Conservation (phyloP, 2,888 invertebrate genomes). For the Empis stercorea region DNA sequence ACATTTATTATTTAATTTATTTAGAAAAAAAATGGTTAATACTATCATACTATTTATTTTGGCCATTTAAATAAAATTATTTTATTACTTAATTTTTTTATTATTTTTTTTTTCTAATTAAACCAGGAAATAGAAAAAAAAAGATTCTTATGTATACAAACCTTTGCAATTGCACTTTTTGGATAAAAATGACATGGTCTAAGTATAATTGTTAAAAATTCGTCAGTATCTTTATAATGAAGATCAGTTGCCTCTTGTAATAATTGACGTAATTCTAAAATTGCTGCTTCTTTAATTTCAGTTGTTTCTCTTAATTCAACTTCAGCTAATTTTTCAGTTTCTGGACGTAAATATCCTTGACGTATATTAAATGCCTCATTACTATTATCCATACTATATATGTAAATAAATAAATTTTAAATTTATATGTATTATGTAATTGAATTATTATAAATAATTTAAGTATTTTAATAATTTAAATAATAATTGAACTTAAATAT, state of each 20-base stretch:
- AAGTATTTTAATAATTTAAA: too few relatives aligned
- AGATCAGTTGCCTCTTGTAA: conserved; percentile 55
- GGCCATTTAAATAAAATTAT: too few relatives aligned
- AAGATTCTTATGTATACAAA: too few relatives aligned
- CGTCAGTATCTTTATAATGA: conserved; percentile 59
- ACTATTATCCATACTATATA: conserved; percentile 25
- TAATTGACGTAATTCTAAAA: conserved; percentile 45
- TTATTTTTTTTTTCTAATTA: too few relatives aligned
- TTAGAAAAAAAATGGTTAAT: too few relatives aligned
- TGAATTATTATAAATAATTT: too few relatives aligned
- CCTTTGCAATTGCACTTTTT: conserved; percentile 64
- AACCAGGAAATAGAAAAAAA: too few relatives aligned
- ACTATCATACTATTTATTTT: too few relatives aligned
- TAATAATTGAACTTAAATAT: too few relatives aligned
- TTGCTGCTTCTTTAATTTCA: conserved; percentile 48
- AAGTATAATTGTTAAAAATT: conserved; percentile 62
- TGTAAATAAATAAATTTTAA: neutral
- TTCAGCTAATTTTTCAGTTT: conserved; percentile 45
- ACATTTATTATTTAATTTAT: too few relatives aligned
- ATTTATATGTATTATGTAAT: too few relatives aligned
- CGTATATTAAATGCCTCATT: conserved; percentile 45
- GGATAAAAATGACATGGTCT: conserved; percentile 76
- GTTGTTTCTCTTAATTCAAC: conserved; percentile 58
- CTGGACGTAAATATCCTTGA: conserved; percentile 43
- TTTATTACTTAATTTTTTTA: too few relatives aligned